Evolutionary conservation across 1,140 invertebrate species (phyloP).

Genomic region (Manduca sexta): DNA sequence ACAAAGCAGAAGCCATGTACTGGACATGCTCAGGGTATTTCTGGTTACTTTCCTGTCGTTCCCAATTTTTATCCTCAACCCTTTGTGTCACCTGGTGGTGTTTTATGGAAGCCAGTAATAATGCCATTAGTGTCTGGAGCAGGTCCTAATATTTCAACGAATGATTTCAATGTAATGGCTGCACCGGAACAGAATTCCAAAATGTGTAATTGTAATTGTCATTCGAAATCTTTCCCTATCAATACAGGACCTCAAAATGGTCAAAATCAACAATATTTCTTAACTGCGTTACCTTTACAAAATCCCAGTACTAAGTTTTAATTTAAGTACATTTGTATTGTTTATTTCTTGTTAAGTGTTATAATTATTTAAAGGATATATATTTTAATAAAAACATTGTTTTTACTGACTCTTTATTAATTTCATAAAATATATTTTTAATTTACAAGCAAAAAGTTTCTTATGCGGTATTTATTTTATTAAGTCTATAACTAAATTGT

Average conservation of each 20-base stretch:
- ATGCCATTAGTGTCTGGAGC: slow-evolving; percentile 17
- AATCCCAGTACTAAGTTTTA: slow-evolving; percentile 4
- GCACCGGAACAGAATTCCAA: slow-evolving; percentile 5
- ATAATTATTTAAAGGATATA: no score
- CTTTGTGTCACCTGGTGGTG: slow-evolving; percentile 20
- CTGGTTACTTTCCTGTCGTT: slow-evolving; percentile 16
- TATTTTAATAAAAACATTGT: no score
- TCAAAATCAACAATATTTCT: slow-evolving; percentile 4
- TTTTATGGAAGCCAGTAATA: slow-evolving; percentile 37
- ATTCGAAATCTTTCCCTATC: slow-evolving; percentile 6
- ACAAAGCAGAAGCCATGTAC: slow-evolving; percentile 1
- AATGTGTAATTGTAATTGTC: slow-evolving; percentile 40
- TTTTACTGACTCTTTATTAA: no score
- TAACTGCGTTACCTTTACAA: slow-evolving; percentile 8
- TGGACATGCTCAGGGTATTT: slow-evolving; percentile 2
- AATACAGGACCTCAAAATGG: neutral
- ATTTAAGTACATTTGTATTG: neutral
- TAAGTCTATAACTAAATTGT: no score
- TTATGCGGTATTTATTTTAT: no score
- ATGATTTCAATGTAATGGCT: slow-evolving; percentile 4
- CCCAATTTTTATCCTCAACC: slow-evolving; percentile 20
- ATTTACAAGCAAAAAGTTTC: no score
- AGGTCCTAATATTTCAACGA: slow-evolving; percentile 1
- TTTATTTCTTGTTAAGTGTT: no score
- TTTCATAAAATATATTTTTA: no score